Evolutionary conservation across 2,797 vertebrate species (phyloP).

Genomic region (Monodelphis domestica): DNA sequence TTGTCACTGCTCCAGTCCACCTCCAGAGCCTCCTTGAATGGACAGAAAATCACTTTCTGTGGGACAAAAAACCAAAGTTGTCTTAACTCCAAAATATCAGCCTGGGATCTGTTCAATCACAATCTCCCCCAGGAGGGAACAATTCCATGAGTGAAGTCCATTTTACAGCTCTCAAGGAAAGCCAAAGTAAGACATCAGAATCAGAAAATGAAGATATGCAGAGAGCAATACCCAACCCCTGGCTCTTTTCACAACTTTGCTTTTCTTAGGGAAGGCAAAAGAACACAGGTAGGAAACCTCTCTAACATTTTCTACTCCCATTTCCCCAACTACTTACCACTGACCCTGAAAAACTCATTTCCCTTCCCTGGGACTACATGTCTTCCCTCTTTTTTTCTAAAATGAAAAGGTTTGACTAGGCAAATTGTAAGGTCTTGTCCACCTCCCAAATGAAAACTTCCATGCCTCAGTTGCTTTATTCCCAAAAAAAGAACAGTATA

Average conservation of each 20-base stretch:
- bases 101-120: background rate
- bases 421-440: background rate
- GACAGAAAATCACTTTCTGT: conserved; percentile 88
- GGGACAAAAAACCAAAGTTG: conserved; percentile 47
- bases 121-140: background rate
- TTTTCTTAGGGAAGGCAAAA: background rate
- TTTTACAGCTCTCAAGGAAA: background rate
- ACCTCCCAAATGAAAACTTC: background rate
- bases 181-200: background rate
- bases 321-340: background rate
- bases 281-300: background rate
- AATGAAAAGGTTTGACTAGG: background rate
- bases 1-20: conserved; percentile 92
- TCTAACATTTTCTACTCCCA: background rate
- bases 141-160: background rate
- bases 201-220: background rate
- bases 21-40: conserved; percentile 91
- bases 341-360: background rate
- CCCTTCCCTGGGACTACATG: background rate
- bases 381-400: background rate
- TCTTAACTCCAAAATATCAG: background rate
- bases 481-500: background rate
- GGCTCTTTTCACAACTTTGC: background rate
- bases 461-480: background rate
- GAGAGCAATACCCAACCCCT: background rate